These are phyloP conservation scores for Nyctereutes procyonoides DNA, from an alignment of 2,113 vertebrate species.

Conservation along the genomic window DNA sequence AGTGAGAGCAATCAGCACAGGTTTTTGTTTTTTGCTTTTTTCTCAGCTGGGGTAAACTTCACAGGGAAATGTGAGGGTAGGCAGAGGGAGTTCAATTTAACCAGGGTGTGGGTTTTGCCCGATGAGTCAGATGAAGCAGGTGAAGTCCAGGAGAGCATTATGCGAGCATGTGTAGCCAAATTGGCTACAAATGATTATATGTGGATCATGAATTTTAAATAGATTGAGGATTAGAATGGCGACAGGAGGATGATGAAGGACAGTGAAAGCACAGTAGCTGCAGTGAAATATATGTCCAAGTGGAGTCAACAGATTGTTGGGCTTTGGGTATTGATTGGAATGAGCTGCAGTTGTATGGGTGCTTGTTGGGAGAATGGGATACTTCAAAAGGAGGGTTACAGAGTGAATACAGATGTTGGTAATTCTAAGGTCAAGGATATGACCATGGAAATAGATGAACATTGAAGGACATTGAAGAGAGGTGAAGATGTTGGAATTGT, in stretches of 20 bases:
- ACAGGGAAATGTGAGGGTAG: neutral
- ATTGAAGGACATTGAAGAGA: neutral
- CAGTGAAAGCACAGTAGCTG: neutral
- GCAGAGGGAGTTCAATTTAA: neutral
- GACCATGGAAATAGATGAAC: neutral
- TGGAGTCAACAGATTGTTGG: neutral
- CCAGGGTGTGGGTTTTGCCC: neutral
- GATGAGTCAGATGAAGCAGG: neutral
- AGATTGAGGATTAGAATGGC: neutral
- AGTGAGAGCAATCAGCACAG: neutral
- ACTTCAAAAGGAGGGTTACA: neutral
- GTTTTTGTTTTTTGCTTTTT: neutral
- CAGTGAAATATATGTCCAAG: neutral
- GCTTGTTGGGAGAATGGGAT: neutral
- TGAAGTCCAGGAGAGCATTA: neutral
- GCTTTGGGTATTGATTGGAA: neutral
- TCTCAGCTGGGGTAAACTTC: neutral
- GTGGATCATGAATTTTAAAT: neutral
- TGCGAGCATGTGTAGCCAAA: neutral
- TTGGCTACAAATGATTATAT: neutral
- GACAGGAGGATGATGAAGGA: neutral
- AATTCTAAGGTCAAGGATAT: neutral
- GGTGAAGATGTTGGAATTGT: neutral
- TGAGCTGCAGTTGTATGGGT: neutral
- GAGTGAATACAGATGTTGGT: neutral